These are phyloP conservation scores for Aphodius sticticus DNA, from an alignment of 2,888 invertebrate genomes.

Conservation along the genomic window DNA sequence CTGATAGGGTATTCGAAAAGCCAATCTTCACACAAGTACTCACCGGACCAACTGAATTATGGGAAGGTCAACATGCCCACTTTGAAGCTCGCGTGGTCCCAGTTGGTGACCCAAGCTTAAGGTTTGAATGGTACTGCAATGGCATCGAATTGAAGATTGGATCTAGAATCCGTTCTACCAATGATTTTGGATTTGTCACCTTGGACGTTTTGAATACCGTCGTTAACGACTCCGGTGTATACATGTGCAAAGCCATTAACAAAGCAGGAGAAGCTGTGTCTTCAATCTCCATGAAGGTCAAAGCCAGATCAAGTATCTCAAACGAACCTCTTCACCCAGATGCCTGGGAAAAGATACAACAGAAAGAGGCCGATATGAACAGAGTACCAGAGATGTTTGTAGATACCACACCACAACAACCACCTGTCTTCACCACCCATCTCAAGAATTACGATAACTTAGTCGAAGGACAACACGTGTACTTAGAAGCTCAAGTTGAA, in stretches of 20 bases:
- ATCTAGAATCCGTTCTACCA: conserved; percentile 88
- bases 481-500: conserved; percentile 89
- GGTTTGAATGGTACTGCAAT: conserved; percentile 96
- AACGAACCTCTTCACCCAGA: conserved; percentile 89
- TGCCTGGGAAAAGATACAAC: conserved; percentile 90
- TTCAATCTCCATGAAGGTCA: conserved; percentile 88
- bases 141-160: conserved; percentile 93
- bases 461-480: conserved; percentile 86
- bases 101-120: conserved; percentile 90
- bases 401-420: conserved; percentile 85
- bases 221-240: conserved; percentile 89
- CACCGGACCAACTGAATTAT: conserved; percentile 87
- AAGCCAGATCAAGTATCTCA: conserved; percentile 80
- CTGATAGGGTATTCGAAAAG: conserved; percentile 85
- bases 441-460: conserved; percentile 84
- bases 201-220: conserved; percentile 90
- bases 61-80: conserved; percentile 91
- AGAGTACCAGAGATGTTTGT: conserved; percentile 88
- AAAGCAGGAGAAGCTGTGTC: conserved; percentile 94
- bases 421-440: conserved; percentile 95
- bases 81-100: conserved; percentile 92
- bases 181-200: conserved; percentile 94
- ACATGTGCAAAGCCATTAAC: conserved; percentile 94
- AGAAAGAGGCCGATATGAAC: conserved; percentile 92
- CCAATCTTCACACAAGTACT: conserved; percentile 91